Evolutionary conservation across 2,113 vertebrate genomes (phyloP).

Genomic region (Athene cunicularia): DNA sequence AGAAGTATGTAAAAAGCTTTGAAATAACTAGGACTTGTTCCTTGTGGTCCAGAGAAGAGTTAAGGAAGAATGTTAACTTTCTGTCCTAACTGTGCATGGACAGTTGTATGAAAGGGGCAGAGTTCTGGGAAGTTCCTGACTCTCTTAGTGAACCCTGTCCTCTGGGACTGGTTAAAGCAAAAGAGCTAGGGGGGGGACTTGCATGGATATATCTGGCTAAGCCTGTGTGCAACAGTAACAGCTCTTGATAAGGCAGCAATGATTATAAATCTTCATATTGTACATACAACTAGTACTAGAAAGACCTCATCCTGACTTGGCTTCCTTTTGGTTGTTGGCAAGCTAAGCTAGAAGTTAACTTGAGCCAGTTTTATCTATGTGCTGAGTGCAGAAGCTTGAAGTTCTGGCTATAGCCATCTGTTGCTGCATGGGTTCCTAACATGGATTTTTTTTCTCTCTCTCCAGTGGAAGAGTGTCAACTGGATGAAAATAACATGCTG

Average conservation of each 20-base stretch:
- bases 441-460: neutral
- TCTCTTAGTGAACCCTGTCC: neutral
- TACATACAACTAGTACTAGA: neutral
- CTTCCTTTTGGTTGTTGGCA: neutral
- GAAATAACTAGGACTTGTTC: neutral
- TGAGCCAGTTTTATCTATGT: neutral
- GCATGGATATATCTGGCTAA: neutral
- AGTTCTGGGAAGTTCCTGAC: neutral
- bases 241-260: neutral
- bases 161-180: neutral
- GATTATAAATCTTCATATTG: neutral
- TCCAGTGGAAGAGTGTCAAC: constrained; percentile 89
- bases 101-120: neutral
- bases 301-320: neutral
- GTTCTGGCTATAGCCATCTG: neutral
- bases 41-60: neutral
- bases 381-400: neutral
- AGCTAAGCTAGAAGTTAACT: neutral
- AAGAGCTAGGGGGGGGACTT: accelerated
- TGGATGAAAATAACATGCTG: constrained; percentile 93
- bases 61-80: neutral
- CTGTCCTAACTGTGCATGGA: neutral
- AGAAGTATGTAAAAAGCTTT: neutral
- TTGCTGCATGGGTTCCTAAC: neutral
- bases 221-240: neutral